A percentile compares a stretch with the other conserved stretches of the same genome.
Conservation (phyloP, 2,113 vertebrate species). For the Pipra filicauda region DNA sequence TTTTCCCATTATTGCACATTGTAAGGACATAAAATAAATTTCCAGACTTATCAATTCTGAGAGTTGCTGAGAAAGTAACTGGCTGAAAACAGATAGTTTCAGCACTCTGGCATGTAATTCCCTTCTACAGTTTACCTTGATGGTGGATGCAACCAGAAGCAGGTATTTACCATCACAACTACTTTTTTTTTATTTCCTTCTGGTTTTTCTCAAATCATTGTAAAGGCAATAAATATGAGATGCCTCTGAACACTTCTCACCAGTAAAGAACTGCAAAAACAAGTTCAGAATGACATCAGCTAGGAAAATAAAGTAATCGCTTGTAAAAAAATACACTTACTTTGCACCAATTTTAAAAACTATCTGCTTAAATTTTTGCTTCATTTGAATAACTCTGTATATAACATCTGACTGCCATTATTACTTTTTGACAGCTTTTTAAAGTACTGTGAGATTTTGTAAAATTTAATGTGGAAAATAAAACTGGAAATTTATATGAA, state of each 20-base stretch:
- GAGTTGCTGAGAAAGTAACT: not conserved
- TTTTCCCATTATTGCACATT: not conserved
- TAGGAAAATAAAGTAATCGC: accelerated
- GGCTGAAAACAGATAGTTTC: not conserved
- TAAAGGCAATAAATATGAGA: not conserved
- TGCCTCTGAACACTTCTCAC: not conserved
- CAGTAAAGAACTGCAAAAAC: not conserved
- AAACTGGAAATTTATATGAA: not conserved
- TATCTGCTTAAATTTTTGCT: not conserved
- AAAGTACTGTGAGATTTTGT: not conserved
- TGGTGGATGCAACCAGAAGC: not conserved
- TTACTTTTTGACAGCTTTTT: not conserved
- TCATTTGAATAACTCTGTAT: not conserved
- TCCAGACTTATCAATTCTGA: not conserved
- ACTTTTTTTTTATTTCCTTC: not conserved
- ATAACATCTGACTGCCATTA: not conserved
- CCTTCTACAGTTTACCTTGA: not conserved
- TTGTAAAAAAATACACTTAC: not conserved
- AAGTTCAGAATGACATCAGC: not conserved
- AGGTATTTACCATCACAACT: not conserved
- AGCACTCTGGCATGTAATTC: not conserved
- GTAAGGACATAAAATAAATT: not conserved
- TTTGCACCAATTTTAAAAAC: not conserved
- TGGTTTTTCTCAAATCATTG: not conserved
- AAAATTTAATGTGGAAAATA: not conserved